Evolutionary conservation across 2,797 vertebrate genomes (phyloP), one percentile per base, ranked within the genome.

Genomic region (Pyrocephalus nanus): DNA sequence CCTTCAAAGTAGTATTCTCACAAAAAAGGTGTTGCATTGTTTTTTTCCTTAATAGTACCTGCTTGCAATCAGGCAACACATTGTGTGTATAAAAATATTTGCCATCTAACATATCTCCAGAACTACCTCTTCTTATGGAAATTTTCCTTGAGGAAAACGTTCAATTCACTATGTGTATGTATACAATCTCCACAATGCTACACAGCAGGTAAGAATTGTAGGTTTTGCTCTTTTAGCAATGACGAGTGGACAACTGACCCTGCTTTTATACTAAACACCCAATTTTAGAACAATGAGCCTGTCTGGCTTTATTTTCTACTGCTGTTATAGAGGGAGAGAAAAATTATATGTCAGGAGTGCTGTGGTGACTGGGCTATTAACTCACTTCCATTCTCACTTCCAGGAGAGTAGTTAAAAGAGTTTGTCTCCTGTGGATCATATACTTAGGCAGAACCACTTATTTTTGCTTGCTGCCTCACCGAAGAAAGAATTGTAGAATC

Each of bases 41-140:
- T 60, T 55, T 78, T 90, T 88, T 72, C 15, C 40, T 72, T 66
- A 58, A 55, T 9, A 45, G n/a, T 76, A 95, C 83, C 84, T 94
- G 67, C 70, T 45, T 78, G 43, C 66, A 82, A 66, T 47, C 58
- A 70, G 84, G 78, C 91, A 93, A 62, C 40, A 76, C 23, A 17
- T 12, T 2, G 9, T 8, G 1, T 73, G 16, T 19, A 34, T 70
- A 54, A 81, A 87, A 86, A 75, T 82, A 73, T 55, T 91, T 85
- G 78, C 84, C 81, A 87, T 60, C 64, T 89, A 85, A 87, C 67
- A 85, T 19, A 34, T 60, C 40, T 76, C 60, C 50, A 58, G 66
- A 87, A 79, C 40, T n/a, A 55, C 15, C 14, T 69, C 58, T 84
- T 54, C 83, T 48, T 64, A 15, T 73, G 51, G 48, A 85, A 93